Conservation (phyloP, 2,113 vertebrate species). For the Anarhynchus alexandrinus region DNA sequence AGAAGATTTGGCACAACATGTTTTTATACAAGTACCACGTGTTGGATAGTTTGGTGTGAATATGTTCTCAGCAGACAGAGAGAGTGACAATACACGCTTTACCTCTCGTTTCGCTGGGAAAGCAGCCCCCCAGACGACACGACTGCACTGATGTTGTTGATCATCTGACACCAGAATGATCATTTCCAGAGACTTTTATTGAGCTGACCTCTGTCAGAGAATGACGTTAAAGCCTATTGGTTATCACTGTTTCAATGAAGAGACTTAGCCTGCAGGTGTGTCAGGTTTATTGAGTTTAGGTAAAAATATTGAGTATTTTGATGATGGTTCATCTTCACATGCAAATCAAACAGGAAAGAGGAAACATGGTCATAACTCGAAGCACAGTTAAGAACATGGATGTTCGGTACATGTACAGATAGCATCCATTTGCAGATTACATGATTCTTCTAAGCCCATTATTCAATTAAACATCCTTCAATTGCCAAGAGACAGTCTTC, state of each 20-base stretch:
- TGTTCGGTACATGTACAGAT: neutral
- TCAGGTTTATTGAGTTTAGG: neutral
- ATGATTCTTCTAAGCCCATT: neutral
- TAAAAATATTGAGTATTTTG: conserved; percentile 5
- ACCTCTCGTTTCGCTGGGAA: neutral
- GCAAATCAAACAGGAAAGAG: neutral
- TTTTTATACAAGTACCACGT: conserved; percentile 41
- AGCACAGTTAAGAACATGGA: neutral
- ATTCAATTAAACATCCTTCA: neutral
- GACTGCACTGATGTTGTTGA: neutral
- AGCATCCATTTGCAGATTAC: neutral
- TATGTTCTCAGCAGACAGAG: neutral
- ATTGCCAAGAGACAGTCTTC: neutral
- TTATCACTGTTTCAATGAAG: neutral
- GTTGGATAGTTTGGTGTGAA: conserved; percentile 25
- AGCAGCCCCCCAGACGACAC: neutral
- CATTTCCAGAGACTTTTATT: conserved; percentile 6
- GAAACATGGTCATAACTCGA: neutral
- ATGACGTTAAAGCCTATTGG: conserved; percentile 4
- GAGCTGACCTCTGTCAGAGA: neutral
- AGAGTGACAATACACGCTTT: neutral
- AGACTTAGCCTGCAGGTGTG: neutral
- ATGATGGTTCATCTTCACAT: neutral
- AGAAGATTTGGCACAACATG: conserved; percentile 54
- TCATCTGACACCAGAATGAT: neutral